Evolutionary conservation across 2,797 vertebrate species (phyloP).

Genomic region (Falco biarmicus): DNA sequence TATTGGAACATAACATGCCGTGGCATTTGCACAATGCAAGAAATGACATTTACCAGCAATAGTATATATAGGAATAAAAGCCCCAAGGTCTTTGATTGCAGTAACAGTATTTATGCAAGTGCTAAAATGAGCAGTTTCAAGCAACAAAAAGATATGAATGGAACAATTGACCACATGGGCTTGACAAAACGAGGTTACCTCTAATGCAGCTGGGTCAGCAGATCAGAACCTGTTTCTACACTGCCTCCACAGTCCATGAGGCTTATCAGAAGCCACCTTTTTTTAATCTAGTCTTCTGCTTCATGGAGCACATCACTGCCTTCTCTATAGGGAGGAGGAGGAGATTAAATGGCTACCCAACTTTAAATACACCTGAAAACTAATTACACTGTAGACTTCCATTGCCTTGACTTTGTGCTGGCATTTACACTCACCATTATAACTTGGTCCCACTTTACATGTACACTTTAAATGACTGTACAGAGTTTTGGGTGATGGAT

Average conservation of each 20-base stretch:
- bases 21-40: neutral
- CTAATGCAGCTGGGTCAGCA: slow-evolving; percentile 14
- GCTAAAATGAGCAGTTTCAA: slow-evolving; percentile 30
- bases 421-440: rapidly evolving
- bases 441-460: rapidly evolving
- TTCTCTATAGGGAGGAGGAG: rapidly evolving
- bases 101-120: slow-evolving; percentile 23
- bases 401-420: neutral
- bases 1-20: neutral
- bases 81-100: slow-evolving; percentile 30
- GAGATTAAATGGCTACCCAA: neutral
- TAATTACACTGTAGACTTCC: neutral
- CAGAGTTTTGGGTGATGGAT: rapidly evolving
- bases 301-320: neutral
- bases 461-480: rapidly evolving
- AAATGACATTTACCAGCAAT: slow-evolving; percentile 39
- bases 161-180: neutral
- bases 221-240: neutral
- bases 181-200: neutral
- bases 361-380: neutral
- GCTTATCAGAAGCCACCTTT: neutral
- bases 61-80: neutral
- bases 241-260: neutral
- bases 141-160: neutral
- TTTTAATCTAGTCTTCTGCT: neutral